Conservation (phyloP, 2,797 vertebrate genomes). For the Centroberyx gerrardi region DNA sequence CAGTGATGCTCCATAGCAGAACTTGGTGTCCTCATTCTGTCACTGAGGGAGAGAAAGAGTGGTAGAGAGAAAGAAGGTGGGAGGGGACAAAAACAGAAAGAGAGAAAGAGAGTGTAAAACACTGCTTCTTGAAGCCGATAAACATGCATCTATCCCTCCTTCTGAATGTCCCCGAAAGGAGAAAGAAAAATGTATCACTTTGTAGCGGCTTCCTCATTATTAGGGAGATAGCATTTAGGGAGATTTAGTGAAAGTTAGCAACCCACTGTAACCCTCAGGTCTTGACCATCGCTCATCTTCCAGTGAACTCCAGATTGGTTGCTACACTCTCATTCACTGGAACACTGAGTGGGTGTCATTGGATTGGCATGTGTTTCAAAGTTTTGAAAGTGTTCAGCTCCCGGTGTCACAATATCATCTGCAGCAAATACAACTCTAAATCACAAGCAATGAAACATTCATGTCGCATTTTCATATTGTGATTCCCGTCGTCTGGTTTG, state of each 20-base stretch:
- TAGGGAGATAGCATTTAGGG: background rate
- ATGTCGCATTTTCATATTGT: background rate
- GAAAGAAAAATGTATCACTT: background rate
- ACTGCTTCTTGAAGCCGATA: background rate
- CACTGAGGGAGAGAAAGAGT: constrained; percentile 33
- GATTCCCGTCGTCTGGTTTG: background rate
- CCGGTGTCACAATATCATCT: no score
- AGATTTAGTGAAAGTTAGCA: background rate
- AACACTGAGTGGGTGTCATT: no score
- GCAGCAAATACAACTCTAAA: no score
- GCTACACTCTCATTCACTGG: background rate
- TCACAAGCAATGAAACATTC: no score
- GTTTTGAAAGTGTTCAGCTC: no score
- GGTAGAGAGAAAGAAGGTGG: constrained; percentile 20
- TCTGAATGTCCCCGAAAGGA: background rate
- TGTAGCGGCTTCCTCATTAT: background rate
- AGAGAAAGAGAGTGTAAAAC: constrained; percentile 1
- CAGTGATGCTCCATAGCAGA: constrained; percentile 39
- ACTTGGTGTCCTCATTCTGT: constrained; percentile 67
- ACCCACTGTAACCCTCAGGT: background rate
- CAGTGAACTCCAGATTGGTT: no score
- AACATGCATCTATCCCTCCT: constrained; percentile 1
- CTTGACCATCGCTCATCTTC: no score
- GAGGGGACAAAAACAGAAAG: background rate
- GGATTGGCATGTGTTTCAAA: no score